Percentiles rank a stretch among this genome's conserved stretches.
phyloP scores from a whole-genome alignment of 2,888 invertebrate species.

The Nomada ferruginata region DNA sequence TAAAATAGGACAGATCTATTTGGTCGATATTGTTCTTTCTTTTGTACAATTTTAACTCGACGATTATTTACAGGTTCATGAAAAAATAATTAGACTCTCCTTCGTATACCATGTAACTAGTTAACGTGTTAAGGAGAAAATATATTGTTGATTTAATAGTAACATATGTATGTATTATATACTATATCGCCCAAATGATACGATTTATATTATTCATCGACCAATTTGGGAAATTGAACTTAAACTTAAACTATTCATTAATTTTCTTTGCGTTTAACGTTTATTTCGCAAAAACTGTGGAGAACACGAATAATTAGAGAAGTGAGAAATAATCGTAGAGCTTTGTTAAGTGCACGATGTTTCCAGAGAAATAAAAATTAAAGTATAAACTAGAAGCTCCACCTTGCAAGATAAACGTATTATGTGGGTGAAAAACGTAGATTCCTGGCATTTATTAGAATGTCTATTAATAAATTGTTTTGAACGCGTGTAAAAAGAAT shows the following conservation, averaged over 20 bases:
- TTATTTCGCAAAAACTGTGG: neutral
- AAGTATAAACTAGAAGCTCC: neutral
- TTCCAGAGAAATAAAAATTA: too few relatives aligned
- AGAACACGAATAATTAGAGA: too few relatives aligned
- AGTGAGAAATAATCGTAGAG: too few relatives aligned
- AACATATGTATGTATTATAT: neutral
- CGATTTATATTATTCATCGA: neutral
- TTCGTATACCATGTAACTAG: neutral
- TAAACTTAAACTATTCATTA: neutral
- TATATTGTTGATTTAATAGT: slow-evolving; percentile 14
- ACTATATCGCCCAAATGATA: slow-evolving; percentile 1
- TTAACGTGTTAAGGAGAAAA: slow-evolving; percentile 16
- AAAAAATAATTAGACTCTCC: slow-evolving; percentile 5
- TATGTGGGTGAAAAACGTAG: slow-evolving; percentile 11
- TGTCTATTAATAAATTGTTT: neutral
- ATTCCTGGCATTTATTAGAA: neutral
- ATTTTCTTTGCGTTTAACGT: neutral
- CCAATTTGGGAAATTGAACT: neutral
- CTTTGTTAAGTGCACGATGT: too few relatives aligned
- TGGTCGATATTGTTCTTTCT: slow-evolving; percentile 12
- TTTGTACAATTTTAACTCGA: slow-evolving; percentile 10
- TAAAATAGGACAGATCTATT: slow-evolving; percentile 1
- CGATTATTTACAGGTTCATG: slow-evolving; percentile 28
- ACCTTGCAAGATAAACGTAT: slow-evolving; percentile 17
- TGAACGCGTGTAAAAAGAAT: neutral